These are phyloP conservation scores for Phengaris arion DNA, from an alignment of 2,888 invertebrate species.

Conservation along the genomic window DNA sequence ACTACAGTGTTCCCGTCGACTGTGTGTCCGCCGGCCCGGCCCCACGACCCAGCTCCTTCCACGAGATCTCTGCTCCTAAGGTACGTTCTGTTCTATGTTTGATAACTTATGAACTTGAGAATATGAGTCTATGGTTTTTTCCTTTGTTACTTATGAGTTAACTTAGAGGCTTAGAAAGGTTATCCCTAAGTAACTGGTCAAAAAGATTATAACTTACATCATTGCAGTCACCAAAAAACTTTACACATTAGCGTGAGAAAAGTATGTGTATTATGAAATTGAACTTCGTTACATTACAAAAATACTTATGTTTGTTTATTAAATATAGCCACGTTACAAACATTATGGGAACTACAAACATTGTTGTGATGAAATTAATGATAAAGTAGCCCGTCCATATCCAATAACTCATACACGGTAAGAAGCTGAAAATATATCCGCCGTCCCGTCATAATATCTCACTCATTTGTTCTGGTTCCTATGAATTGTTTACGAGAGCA, in stretches of 20 bases:
- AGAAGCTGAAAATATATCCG: background rate
- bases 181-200: too few species aligned
- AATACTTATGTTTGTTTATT: too few species aligned
- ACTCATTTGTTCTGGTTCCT: background rate
- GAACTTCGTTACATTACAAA: too few species aligned
- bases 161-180: too few species aligned
- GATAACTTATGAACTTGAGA: background rate
- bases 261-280: too few species aligned
- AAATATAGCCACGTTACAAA: too few species aligned
- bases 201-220: too few species aligned
- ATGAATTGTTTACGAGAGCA: conserved; percentile 5
- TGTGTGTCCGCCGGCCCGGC: conserved; percentile 85
- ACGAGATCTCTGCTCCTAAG: conserved; percentile 73
- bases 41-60: conserved; percentile 82
- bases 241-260: too few species aligned
- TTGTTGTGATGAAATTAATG: background rate
- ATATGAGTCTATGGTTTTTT: too few species aligned
- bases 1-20: conserved; percentile 92
- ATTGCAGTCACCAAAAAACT: too few species aligned
- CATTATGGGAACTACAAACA: background rate
- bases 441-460: conserved; percentile 21
- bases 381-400: background rate
- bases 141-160: too few species aligned
- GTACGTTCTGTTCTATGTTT: conserved; percentile 43
- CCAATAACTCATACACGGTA: conserved; percentile 1